Evolutionary conservation across 2,888 invertebrate species (phyloP), one percentile per base, ranked within the genome.

Genomic region (Lasioglossum malachurum): DNA sequence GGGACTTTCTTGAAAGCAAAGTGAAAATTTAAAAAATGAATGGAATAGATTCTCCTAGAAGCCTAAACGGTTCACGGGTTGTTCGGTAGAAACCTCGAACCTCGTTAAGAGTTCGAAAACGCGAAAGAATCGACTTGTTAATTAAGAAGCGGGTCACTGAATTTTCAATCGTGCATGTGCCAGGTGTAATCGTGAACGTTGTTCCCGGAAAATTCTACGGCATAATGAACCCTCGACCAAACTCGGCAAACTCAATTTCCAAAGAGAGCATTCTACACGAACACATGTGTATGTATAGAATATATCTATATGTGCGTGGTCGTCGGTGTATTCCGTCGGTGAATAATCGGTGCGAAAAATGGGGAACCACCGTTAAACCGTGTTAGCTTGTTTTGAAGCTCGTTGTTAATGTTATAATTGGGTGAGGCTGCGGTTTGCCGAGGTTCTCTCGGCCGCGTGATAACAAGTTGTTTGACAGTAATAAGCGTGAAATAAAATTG

Each of bases 401-500:
- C 73, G 67, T 12, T 46, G 86, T 85, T 87, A 85, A 85, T 69
- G 71, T 75, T 31, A 75, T 82, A 82, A 87, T 84, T 81, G 64
- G 78, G 27, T 60, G 80, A 60, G 64, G 16, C 64, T 27, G 64
- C 31, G 64, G 76, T 73, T 60, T n/a, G 64, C 72, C 64, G 64
- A 8, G 27, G 5, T 19, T 27, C 64, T 64, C 64, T 14, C 64
- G 64, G 35, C 35, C 35, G 35, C 67, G 67, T 38, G 35, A 69
- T 80, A 87, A 82, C 82, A 80, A 85, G 78, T 83, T 80, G 82
- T 74, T 77, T 79, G 57, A 74, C 78, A 49, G 80, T 78, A 80
- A 80, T 86, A 85, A 83, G 79, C 84, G 80, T 35, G 84, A 73
- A 85, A 85, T 83, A 83, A 85, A 85, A 79, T 85, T 85, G 72